Conservation (phyloP, 2,113 vertebrate genomes). For the Labeo rohita region DNA sequence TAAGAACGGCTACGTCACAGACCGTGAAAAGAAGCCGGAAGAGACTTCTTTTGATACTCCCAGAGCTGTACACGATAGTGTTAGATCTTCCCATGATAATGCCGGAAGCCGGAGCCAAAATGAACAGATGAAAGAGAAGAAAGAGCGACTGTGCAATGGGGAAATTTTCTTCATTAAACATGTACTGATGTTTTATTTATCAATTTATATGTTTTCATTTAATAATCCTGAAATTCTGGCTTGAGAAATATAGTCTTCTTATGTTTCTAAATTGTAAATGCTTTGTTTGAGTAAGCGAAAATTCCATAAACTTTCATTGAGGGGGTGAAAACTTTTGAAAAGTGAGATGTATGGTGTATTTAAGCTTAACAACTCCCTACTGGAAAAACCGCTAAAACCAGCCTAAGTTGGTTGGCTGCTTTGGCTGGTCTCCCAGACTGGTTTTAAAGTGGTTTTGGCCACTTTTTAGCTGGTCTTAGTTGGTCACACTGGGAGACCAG, state of each 20-base stretch:
- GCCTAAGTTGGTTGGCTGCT: too few relatives aligned
- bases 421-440: too few relatives aligned
- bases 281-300: background rate
- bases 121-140: slow-evolving; percentile 53
- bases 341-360: too few relatives aligned
- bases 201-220: background rate
- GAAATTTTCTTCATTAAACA: slow-evolving; percentile 84
- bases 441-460: too few relatives aligned
- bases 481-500: too few relatives aligned
- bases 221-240: background rate
- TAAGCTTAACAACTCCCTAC: too few relatives aligned
- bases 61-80: background rate
- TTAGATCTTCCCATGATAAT: background rate
- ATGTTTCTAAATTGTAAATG: background rate
- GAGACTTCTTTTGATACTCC: background rate
- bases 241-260: background rate
- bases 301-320: too few relatives aligned
- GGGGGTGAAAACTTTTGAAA: too few relatives aligned
- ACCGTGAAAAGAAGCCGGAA: slow-evolving; percentile 56
- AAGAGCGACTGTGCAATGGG: slow-evolving; percentile 82
- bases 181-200: slow-evolving; percentile 59
- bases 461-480: too few relatives aligned
- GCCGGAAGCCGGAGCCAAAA: background rate
- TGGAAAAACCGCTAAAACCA: too few relatives aligned
- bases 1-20: slow-evolving; percentile 74